Evolutionary conservation across 2,888 invertebrate species (phyloP).

Genomic region (Antheraea yamamai): DNA sequence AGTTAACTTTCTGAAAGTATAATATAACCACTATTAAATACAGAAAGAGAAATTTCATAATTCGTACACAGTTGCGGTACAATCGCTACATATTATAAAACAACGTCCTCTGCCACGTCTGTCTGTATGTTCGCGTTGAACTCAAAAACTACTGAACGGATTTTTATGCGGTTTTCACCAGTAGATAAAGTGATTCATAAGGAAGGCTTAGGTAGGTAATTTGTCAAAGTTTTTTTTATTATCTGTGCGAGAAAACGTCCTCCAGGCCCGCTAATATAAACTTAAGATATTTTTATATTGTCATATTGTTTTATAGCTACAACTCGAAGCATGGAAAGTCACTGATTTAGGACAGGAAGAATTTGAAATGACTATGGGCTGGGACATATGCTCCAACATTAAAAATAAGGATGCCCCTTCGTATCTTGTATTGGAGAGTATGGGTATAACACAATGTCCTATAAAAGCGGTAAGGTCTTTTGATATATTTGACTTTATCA

Average conservation of each 20-base stretch:
- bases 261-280: neutral
- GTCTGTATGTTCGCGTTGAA: too few relatives aligned
- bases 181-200: too few relatives aligned
- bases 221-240: too few relatives aligned
- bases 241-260: too few relatives aligned
- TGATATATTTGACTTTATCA: neutral
- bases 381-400: conserved; percentile 52
- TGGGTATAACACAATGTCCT: conserved; percentile 58
- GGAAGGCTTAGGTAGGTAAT: too few relatives aligned
- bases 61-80: neutral
- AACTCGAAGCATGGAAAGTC: conserved; percentile 52
- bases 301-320: conserved; percentile 42
- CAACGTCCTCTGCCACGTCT: too few relatives aligned
- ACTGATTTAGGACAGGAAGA: conserved; percentile 50
- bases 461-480: conserved; percentile 47
- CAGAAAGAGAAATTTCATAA: too few relatives aligned
- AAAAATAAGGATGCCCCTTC: conserved; percentile 55
- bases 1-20: too few relatives aligned
- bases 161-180: too few relatives aligned
- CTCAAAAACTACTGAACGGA: too few relatives aligned
- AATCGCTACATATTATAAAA: too few relatives aligned
- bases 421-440: conserved; percentile 45
- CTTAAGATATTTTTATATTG: neutral
- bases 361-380: conserved; percentile 42
- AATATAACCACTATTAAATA: too few relatives aligned